Evolutionary conservation across 2,113 vertebrate species (phyloP).

Genomic region (Oxyruncus cristatus): DNA sequence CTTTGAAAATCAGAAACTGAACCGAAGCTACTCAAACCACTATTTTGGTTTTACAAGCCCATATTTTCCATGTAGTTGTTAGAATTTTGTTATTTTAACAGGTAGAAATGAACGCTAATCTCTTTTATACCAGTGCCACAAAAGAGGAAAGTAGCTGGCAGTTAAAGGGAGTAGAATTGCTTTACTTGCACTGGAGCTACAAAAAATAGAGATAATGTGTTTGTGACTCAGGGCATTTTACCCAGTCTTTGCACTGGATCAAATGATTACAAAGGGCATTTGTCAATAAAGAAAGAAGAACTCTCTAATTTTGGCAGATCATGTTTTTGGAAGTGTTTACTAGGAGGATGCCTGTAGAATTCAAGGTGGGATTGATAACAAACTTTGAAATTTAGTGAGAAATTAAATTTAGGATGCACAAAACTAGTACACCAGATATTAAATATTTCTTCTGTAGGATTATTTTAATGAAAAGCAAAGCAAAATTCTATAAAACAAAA

Average conservation of each 20-base stretch:
- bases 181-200: not conserved
- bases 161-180: not conserved
- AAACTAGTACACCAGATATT: not conserved
- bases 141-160: not conserved
- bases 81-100: not conserved
- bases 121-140: not conserved
- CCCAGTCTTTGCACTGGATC: not conserved
- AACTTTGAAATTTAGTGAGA: not conserved
- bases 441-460: not conserved
- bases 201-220: not conserved
- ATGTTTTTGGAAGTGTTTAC: not conserved
- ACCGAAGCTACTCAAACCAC: not conserved
- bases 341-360: not conserved
- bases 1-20: not conserved
- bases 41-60: not conserved
- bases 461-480: not conserved
- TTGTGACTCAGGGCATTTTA: slow-evolving; percentile 5
- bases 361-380: not conserved
- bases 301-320: not conserved
- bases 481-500: not conserved
- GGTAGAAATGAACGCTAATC: not conserved
- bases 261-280: not conserved
- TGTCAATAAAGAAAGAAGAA: not conserved
- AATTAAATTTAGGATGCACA: not conserved
- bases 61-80: not conserved